Percentiles rank a stretch among this genome's conserved stretches.
Evolutionary conservation across 2,888 invertebrate genomes (phyloP).

Genomic region (Sussaba pulchella): DNA sequence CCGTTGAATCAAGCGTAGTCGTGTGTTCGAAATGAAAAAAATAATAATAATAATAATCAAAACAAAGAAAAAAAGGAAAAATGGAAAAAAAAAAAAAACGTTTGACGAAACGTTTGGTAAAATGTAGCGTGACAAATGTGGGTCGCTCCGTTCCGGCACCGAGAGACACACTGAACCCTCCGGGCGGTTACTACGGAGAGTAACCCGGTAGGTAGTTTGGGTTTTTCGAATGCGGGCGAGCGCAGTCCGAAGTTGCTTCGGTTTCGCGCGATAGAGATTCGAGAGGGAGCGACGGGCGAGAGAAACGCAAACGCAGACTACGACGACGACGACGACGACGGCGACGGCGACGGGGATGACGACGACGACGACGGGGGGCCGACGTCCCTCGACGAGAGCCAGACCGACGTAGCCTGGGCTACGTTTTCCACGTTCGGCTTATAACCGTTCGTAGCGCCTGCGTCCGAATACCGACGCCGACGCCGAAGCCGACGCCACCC

Average conservation of each 20-base stretch:
- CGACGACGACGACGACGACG: constrained; percentile 30
- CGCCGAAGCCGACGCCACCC: constrained; percentile 17
- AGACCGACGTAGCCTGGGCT: constrained; percentile 49
- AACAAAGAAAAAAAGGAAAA: too few species aligned
- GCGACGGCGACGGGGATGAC: constrained; percentile 72
- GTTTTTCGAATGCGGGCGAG: constrained; percentile 34
- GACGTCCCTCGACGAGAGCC: constrained; percentile 55
- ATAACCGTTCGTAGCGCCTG: constrained; percentile 52
- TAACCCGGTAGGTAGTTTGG: constrained; percentile 11
- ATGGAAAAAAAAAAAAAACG: background rate
- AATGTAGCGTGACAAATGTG: background rate
- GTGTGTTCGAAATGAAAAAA: too few species aligned
- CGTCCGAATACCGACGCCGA: constrained; percentile 52
- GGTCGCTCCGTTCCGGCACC: background rate
- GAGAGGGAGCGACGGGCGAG: constrained; percentile 54
- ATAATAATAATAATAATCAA: too few species aligned
- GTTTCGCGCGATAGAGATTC: constrained; percentile 25
- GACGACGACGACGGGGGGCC: constrained; percentile 63
- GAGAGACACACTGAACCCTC: background rate
- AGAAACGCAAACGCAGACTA: constrained; percentile 28
- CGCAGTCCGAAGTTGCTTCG: constrained; percentile 17
- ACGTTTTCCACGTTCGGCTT: constrained; percentile 56
- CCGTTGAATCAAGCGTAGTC: too few species aligned
- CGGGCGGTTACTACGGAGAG: constrained; percentile 3
- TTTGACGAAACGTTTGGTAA: background rate